phyloP scores from a whole-genome alignment of 2,888 invertebrate species.

The Auanema freiburgensis region DNA sequence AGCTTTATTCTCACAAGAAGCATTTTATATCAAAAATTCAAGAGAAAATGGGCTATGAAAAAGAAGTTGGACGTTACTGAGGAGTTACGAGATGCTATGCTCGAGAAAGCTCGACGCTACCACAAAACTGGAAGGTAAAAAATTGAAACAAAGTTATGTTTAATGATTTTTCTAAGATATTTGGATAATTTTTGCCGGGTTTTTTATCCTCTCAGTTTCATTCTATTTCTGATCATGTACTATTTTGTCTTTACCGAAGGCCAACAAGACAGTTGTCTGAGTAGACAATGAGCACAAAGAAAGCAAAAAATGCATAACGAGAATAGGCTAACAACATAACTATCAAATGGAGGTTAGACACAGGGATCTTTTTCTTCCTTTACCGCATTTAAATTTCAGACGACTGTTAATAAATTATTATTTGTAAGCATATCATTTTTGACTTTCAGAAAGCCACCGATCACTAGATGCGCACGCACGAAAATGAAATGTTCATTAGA shows the following conservation, averaged over 20 bases:
- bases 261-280: constrained; percentile 58
- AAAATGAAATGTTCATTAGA: no score
- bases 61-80: constrained; percentile 59
- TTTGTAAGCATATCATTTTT: no score
- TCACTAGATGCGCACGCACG: no score
- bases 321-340: no score
- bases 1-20: constrained; percentile 9
- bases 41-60: constrained; percentile 59
- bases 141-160: neutral
- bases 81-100: constrained; percentile 54
- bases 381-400: no score
- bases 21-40: neutral
- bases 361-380: no score
- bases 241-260: constrained; percentile 64
- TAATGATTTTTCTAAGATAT: constrained; percentile 31
- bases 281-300: no score
- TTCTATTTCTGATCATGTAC: constrained; percentile 62
- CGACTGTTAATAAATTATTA: no score
- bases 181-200: constrained; percentile 62
- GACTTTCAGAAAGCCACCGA: no score
- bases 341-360: no score
- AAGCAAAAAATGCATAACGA: no score
- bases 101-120: constrained; percentile 56
- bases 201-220: constrained; percentile 60
- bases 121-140: constrained; percentile 57